A percentile compares a stretch with the other conserved stretches of the same genome.
phyloP scores from a whole-genome alignment of 2,113 vertebrate genomes.

The Columba livia region DNA sequence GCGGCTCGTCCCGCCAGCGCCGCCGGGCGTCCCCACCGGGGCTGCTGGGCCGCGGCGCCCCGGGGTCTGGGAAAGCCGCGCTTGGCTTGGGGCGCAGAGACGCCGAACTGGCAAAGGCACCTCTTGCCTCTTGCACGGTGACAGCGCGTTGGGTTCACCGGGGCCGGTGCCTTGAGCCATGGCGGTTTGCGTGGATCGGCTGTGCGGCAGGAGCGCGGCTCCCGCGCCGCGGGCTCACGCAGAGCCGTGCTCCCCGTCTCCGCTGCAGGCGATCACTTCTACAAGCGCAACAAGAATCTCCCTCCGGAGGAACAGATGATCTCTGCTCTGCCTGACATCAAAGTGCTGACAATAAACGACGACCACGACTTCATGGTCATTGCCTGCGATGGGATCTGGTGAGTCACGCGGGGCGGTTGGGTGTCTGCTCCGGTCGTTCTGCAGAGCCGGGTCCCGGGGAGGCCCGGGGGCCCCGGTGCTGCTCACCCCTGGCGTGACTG shows the following conservation, averaged over 20 bases:
- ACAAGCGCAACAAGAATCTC: slow-evolving; percentile 94
- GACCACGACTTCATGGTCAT: slow-evolving; percentile 99
- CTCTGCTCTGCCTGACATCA: slow-evolving; percentile 93
- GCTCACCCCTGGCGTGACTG: not conserved
- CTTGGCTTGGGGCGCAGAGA: not conserved
- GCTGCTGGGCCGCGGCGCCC: not conserved
- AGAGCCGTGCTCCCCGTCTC: not conserved
- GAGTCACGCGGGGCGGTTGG: not conserved
- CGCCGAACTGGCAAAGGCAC: not conserved
- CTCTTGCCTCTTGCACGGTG: not conserved
- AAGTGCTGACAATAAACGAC: slow-evolving; percentile 91
- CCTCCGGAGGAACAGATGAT: slow-evolving; percentile 98
- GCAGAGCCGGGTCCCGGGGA: not conserved
- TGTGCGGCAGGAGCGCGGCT: too few species aligned
- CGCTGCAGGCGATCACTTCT: slow-evolving; percentile 93
- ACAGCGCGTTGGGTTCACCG: not conserved
- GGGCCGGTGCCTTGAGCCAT: not conserved
- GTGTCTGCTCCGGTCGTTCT: not conserved
- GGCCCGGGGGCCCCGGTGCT: not conserved
- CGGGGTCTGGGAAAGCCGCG: not conserved
- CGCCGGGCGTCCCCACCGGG: too few species aligned
- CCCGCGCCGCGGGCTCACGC: too few species aligned
- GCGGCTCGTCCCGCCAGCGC: not conserved
- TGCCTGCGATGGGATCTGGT: slow-evolving; percentile 98
- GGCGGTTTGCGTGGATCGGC: not conserved